Evolutionary conservation across 1,140 invertebrate genomes (phyloP).

Genomic region (Choristoneura fumiferana): DNA sequence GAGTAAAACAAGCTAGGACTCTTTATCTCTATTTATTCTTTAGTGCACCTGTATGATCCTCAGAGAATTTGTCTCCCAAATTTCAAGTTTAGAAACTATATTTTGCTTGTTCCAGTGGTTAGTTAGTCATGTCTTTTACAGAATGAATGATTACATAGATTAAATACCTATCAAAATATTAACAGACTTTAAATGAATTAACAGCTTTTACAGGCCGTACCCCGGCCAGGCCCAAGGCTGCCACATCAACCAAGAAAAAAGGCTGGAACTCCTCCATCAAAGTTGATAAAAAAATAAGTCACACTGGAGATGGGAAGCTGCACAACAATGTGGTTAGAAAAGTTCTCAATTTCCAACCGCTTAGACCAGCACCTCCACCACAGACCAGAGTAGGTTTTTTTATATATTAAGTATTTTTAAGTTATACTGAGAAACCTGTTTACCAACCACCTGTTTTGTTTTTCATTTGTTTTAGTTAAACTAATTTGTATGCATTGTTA

Average conservation of each 20-base stretch:
- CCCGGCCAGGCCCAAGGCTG: conserved; percentile 32
- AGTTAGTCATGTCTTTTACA: too few relatives aligned
- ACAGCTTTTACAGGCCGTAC: conserved; percentile 41
- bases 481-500: too few relatives aligned
- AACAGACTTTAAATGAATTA: too few relatives aligned
- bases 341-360: conserved; percentile 54
- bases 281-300: conserved; percentile 48
- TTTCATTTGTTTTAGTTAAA: too few relatives aligned
- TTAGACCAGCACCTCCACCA: background rate
- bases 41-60: too few relatives aligned
- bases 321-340: conserved; percentile 54
- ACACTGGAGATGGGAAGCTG: conserved; percentile 43
- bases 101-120: conserved; percentile 7
- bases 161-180: too few relatives aligned
- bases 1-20: too few relatives aligned
- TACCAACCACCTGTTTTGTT: too few relatives aligned
- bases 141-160: too few relatives aligned
- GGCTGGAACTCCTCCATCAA: conserved; percentile 67
- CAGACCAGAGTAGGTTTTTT: conserved; percentile 40
- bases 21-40: too few relatives aligned
- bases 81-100: background rate
- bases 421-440: too few relatives aligned
- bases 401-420: conserved; percentile 10
- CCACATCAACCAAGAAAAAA: conserved; percentile 42
- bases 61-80: too few relatives aligned